Conservation (phyloP, 2,888 invertebrate genomes). For the Agriopis leucophaearia region DNA sequence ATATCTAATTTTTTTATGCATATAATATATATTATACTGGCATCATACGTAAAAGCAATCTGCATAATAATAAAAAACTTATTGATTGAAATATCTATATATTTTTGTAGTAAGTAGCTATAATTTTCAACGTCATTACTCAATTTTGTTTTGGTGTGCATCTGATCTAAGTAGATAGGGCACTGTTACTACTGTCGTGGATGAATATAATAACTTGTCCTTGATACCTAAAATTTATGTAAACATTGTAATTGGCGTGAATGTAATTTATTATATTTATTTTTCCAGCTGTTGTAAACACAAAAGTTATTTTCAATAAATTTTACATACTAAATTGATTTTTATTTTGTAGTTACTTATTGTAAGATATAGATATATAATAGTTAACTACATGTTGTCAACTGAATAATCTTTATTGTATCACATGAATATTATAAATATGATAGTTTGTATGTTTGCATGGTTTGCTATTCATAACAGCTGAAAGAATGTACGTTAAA, state of each 20-base stretch:
- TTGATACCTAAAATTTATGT: neutral
- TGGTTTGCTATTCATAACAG: too few relatives aligned
- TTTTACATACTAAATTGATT: conserved; percentile 36
- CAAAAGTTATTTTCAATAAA: conserved; percentile 46
- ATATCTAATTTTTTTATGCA: too few relatives aligned
- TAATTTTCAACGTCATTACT: neutral
- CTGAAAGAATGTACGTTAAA: too few relatives aligned
- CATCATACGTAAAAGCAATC: too few relatives aligned
- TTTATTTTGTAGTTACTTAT: neutral
- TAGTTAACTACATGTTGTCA: too few relatives aligned
- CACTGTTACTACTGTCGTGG: neutral
- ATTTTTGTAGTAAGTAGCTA: neutral
- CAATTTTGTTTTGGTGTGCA: conserved; percentile 8
- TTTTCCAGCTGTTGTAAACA: conserved; percentile 39
- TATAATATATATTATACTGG: too few relatives aligned
- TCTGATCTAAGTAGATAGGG: conserved; percentile 2
- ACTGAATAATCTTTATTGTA: too few relatives aligned
- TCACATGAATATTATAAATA: too few relatives aligned
- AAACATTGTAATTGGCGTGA: neutral
- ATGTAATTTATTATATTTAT: conserved; percentile 30
- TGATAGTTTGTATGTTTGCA: too few relatives aligned
- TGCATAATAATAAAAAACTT: neutral
- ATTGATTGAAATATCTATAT: neutral
- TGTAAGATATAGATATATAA: too few relatives aligned
- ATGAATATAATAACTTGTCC: neutral